Evolutionary conservation across 1,140 invertebrate species (phyloP), one percentile per base, ranked within the genome.

Genomic region (Orussus abietinus): DNA sequence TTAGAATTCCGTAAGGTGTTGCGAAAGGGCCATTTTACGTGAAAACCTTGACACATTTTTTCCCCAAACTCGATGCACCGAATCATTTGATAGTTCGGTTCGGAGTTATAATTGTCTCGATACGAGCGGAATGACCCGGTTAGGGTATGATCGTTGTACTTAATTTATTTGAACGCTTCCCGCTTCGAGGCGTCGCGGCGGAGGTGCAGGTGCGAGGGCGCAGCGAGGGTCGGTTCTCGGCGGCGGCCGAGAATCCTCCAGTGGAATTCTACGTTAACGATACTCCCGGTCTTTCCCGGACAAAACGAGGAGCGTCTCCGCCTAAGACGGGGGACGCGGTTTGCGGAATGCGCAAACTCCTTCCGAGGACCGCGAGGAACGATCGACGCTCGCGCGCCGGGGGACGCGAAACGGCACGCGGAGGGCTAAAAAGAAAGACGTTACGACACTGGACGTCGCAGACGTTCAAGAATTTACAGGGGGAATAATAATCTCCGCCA

Each of bases 361-460:
- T 31, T 36, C 41, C 11, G 30, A 37, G 19, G 14, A 11, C 17
- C 26, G 10, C 17, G 29, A 18, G 45, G 38, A 51, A 54, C 56
- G 43, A 56, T 59, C 57, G 57, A 57, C 53, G 46, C 54, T 51
- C 42, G n/a, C n/a, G n/a, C n/a, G n/a, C 33, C 46, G 45, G 47
- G 45, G 47, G 48, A 43, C 46, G 43, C 45, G 48, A 54, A 57
- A 53, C 45, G 44, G 49, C 54, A 54, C 52, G 31, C 32, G 42
- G 45, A n/a, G n/a, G n/a, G n/a, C n/a, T n/a, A 52, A 59, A 49
- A 49, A 46, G 42, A 48, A 28, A 47, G 41, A 43, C 42, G 42
- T 53, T 47, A 49, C 40, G 26, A 35, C 45, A 47, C 43, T 29
- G 15, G 10, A 17, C 25, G 6, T 45, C 7, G 13, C 11, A 26